Base-by-base conservation (phyloP, 2,113 vertebrate species). In the Alectura lathami region DNA sequence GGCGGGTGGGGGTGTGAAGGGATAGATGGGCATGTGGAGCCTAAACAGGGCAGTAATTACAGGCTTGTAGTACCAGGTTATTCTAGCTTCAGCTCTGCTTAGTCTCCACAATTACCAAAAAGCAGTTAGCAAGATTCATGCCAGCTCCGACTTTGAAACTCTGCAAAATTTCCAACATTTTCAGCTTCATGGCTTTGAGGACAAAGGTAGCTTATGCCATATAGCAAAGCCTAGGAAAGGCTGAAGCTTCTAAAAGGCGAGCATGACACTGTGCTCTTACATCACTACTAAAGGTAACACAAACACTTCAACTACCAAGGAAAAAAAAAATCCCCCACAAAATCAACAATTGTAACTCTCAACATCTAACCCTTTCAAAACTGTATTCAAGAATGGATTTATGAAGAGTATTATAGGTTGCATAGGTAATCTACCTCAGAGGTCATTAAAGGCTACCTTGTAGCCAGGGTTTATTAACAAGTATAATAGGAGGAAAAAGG, bases 341-440 rank as follows among this genome's bases (percentile, higher is more conserved):
- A 96, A 93, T 62, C 50, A 91, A 63, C 10, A 43, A n/a, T 63
- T 87, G 77, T 74, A 94, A 88, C 72, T 92, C 87, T 92, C 45
- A 78, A 93, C 76, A 83, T 40, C 91, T 91, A 88, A 94, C 88
- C 69, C 80, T 89, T 93, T 83, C 78, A 95, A 94, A 91, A 91
- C 69, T 96, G 86, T 93, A 59, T 92, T 93, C 75, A 97, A 91
- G 76, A 94, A 96, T 90, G 95, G 91, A 81, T 95, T 80, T 59
- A 92, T 91, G 94, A 88, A 89, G 85, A 97, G 64, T 85, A 77
- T 96, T 94, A 95, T 40, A 91, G 96, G 96, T 97, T 98, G 98
- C 98, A 98, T 98, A 98, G 98, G 98, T 98, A 96, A 96, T 93
- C 96, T 97, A 97, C 96, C 95, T 96, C 94, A 97, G 97, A 98